Conservation (phyloP, 2,797 vertebrate genomes). For the Xyrichtys novacula region DNA sequence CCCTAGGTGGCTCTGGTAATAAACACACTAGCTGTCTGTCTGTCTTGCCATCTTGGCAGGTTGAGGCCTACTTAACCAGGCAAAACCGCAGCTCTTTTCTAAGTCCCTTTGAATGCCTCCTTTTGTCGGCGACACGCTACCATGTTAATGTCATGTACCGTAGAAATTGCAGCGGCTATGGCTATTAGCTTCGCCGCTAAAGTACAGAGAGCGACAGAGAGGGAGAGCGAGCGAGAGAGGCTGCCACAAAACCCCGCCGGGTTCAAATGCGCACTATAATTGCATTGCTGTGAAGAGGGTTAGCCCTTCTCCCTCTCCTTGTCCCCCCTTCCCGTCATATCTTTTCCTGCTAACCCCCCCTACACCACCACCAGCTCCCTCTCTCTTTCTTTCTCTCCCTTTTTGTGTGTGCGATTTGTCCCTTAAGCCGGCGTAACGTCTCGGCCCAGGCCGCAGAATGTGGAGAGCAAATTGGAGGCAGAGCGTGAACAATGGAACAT, state of each 20-base stretch:
- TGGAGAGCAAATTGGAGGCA: slow-evolving; percentile 99
- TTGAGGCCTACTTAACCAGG: slow-evolving; percentile 86
- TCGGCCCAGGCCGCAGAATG: slow-evolving; percentile 99
- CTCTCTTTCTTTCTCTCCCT: slow-evolving; percentile 68
- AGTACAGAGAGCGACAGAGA: slow-evolving; percentile 90
- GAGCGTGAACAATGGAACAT: slow-evolving; percentile 99
- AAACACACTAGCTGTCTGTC: slow-evolving; percentile 86
- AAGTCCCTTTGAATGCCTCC: slow-evolving; percentile 84
- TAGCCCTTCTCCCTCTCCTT: slow-evolving; percentile 81
- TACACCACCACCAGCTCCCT: slow-evolving; percentile 76
- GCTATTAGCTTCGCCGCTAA: slow-evolving; percentile 98
- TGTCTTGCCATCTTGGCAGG: slow-evolving; percentile 81
- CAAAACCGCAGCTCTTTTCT: slow-evolving; percentile 83
- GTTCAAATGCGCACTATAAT: slow-evolving; percentile 99
- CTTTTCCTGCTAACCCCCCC: slow-evolving; percentile 36
- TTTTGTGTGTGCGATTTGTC: slow-evolving; percentile 99
- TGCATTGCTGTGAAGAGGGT: slow-evolving; percentile 99
- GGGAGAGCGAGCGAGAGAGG: slow-evolving; percentile 85
- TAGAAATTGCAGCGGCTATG: slow-evolving; percentile 99
- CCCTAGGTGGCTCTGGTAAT: slow-evolving; percentile 81
- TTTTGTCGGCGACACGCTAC: slow-evolving; percentile 85
- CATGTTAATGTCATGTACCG: slow-evolving; percentile 99
- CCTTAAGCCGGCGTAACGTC: slow-evolving; percentile 99
- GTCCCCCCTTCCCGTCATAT: slow-evolving; percentile 42
- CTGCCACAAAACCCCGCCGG: slow-evolving; percentile 95